These are phyloP conservation scores for Hucho hucho DNA, from an alignment of 2,113 vertebrate species.

Conservation along the genomic window DNA sequence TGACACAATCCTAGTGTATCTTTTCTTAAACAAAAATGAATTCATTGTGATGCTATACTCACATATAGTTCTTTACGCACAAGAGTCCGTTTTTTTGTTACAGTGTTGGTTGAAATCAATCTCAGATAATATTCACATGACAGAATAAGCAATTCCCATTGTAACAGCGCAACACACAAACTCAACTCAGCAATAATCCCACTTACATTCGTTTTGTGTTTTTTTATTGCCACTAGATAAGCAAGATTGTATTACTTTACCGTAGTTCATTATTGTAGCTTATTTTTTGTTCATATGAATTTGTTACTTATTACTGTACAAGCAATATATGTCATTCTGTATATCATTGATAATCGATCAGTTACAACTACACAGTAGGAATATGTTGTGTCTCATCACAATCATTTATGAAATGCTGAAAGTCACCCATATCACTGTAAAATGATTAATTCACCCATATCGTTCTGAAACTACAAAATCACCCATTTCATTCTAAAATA, in stretches of 20 bases:
- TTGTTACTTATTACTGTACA: constrained; percentile 19
- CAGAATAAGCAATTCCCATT: constrained; percentile 1
- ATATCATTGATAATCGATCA: constrained; percentile 25
- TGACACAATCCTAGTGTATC: constrained; percentile 26
- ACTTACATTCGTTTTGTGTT: constrained; percentile 24
- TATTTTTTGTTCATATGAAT: constrained; percentile 21
- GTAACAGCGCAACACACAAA: background rate
- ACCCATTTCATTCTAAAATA: constrained; percentile 20
- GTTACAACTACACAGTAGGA: constrained; percentile 27
- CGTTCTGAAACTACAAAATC: constrained; percentile 29
- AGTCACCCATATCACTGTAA: constrained; percentile 41
- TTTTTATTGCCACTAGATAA: background rate
- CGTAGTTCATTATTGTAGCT: constrained; percentile 21
- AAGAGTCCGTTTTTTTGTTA: constrained; percentile 20
- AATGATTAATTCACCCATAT: background rate
- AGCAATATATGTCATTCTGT: constrained; percentile 16
- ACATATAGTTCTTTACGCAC: constrained; percentile 14
- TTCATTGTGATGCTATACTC: background rate
- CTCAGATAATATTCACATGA: background rate
- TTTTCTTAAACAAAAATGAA: background rate
- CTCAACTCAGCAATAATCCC: constrained; percentile 25
- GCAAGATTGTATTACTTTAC: background rate
- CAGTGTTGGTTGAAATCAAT: constrained; percentile 16
- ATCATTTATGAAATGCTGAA: constrained; percentile 50
- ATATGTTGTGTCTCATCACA: constrained; percentile 39